Base-by-base conservation (phyloP, 2,797 vertebrate species). In the Semotilus atromaculatus region DNA sequence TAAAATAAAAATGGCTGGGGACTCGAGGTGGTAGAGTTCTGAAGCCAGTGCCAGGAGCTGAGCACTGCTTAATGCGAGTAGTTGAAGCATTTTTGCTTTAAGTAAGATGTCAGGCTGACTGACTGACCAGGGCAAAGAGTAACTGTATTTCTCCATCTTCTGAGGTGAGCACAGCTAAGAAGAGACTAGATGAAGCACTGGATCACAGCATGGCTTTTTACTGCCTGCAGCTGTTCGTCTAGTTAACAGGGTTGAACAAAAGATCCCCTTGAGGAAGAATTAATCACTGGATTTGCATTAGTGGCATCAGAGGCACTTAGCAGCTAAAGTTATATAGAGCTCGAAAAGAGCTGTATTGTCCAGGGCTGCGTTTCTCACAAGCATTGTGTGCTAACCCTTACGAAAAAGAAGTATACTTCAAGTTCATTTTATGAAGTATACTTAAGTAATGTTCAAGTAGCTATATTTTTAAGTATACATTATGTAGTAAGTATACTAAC, bases 1-100 rank as follows among this genome's bases (percentile, higher is more conserved):
- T 84, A 62, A 80, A 87, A 86, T 89, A 86, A 86, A 82, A 82
- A 86, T 64, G 81, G 55, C 51, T 11, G 11, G 68, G 81, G 51
- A 86, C 16, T 58, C 40, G 7, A 36, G 29, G 19, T 78, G 48
- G 40, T 21, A 5, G 75, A 66, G 67, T 62, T 62, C 75, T 75
- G 68, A 81, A 86, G 43, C 13, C 11, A 18, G 73, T 11, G 48
- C 70, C 87, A 79, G 43, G 64, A 78, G 73, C 75, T 29, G 26
- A 31, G 82, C 55, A 26, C n/a, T 70, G 78, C 66, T 76, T 81
- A 70, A 87, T 51, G 64, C 2, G 16, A 53, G 73, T 29, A 23
- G 64, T 29, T 76, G 14, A 55, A 76, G 51, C 36, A 55, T 48
- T 81, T 64, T 40, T 19, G 3, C 43, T 73, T 83, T 78, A 77